Evolutionary conservation across 1,140 invertebrate species (phyloP).

Genomic region (Drosophila setifemur): DNA sequence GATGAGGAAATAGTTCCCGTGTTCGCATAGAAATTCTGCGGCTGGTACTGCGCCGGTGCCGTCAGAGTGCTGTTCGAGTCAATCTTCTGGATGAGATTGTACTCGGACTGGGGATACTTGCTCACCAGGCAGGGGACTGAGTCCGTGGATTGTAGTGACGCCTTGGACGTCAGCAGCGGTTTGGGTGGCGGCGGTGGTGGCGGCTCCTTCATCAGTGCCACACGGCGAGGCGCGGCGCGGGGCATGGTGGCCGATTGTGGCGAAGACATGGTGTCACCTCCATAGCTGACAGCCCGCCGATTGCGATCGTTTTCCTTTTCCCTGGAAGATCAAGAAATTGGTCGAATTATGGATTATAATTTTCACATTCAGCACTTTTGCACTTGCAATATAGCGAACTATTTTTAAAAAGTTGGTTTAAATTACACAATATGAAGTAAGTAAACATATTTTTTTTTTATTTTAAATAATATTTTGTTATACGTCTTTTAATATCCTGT

Average conservation of each 20-base stretch:
- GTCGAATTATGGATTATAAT: not conserved
- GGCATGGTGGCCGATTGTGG: slow-evolving; percentile 69
- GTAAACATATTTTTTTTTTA: no score
- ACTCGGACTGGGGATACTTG: slow-evolving; percentile 79
- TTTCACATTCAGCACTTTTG: not conserved
- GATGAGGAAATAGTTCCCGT: slow-evolving; percentile 58
- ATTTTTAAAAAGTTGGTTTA: no score
- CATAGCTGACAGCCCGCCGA: slow-evolving; percentile 76
- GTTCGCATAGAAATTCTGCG: slow-evolving; percentile 78
- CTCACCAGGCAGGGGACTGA: slow-evolving; percentile 53
- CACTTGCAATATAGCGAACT: no score
- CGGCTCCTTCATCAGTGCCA: slow-evolving; percentile 78
- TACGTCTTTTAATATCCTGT: no score
- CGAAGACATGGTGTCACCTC: slow-evolving; percentile 40
- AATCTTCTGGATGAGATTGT: slow-evolving; percentile 79
- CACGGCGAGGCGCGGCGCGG: slow-evolving; percentile 73
- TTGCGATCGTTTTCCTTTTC: slow-evolving; percentile 81
- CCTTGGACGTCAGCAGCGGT: slow-evolving; percentile 57
- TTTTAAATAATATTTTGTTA: no score
- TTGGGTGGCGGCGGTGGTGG: slow-evolving; percentile 79
- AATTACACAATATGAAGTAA: no score
- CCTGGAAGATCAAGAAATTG: slow-evolving; percentile 49
- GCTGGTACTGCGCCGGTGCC: slow-evolving; percentile 71
- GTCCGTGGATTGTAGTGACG: slow-evolving; percentile 54
- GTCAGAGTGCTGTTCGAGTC: slow-evolving; percentile 75